Evolutionary conservation across 2,888 invertebrate species (phyloP), one percentile per base, ranked within the genome.

Genomic region (Auanema freiburgensis): DNA sequence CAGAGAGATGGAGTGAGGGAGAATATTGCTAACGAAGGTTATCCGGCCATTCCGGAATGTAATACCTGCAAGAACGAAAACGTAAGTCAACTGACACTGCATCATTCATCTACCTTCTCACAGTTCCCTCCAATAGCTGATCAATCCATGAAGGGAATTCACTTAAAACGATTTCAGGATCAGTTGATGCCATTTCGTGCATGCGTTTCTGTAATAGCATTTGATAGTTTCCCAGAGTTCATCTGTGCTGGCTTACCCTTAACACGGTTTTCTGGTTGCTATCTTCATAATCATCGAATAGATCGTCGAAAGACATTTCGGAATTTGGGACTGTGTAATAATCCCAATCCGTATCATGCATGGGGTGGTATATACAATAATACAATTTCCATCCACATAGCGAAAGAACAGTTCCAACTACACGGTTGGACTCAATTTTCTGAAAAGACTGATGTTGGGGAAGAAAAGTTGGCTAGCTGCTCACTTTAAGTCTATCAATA

Each of bases 301-400:
- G 3, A 33, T 33, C 33, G 33, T 3, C 33, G 8, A 33, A 33
- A 33, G 3, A 33, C n/a, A n/a, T n/a, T 33, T 33, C 33, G 33
- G 33, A 33, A 5, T 33, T 8, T n/a, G n/a, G n/a, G n/a, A 33
- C 33, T 33, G n/a, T n/a, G n/a, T n/a, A n/a, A 33, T 33, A 33
- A 33, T 33, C 33, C 33, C 33, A 33, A 33, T 33, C 25, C n/a
- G 25, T 23, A 25, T 57, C 40, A 24, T 63, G 93, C 86, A 92
- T 94, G 63, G 93, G 93, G 87, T 98, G 97, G 87, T 95, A 98
- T 88, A 98, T 94, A 85, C 94, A 96, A 87, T 94, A 97, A 88
- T 97, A 96, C 86, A 93, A 93, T 70, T 96, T 88, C 86, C 93
- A 92, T 24, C 97, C 96, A 86, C 97, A 97, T 70, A 98, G 87